Evolutionary conservation across 2,113 vertebrate genomes (phyloP).

Genomic region (Chaetura pelagica): DNA sequence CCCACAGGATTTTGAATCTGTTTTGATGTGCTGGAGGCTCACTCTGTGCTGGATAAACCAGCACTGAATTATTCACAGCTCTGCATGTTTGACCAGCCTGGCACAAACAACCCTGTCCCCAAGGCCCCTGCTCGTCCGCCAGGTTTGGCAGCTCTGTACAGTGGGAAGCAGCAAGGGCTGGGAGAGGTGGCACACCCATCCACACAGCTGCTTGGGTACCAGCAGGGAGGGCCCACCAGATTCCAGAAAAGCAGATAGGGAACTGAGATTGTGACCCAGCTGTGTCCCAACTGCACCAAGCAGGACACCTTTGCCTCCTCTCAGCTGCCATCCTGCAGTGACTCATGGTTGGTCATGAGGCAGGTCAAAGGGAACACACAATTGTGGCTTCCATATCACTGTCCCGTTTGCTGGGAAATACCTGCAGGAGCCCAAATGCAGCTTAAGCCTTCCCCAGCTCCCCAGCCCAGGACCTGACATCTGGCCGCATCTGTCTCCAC

Average conservation of each 20-base stretch:
- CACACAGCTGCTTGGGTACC: not conserved
- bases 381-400: rapidly evolving
- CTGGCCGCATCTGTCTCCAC: not conserved
- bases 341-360: not conserved
- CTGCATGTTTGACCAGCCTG: not conserved
- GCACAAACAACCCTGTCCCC: not conserved
- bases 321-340: not conserved
- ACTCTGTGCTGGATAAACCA: not conserved
- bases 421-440: not conserved
- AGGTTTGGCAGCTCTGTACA: not conserved
- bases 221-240: not conserved
- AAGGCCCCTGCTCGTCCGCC: rapidly evolving
- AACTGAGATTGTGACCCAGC: not conserved
- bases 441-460: not conserved
- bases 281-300: rapidly evolving
- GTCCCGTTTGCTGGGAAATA: not conserved
- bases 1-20: not conserved
- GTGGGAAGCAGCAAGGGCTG: not conserved
- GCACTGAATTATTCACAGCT: not conserved
- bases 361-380: not conserved
- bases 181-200: not conserved
- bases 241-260: not conserved
- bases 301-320: not conserved
- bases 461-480: not conserved
- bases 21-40: not conserved